Percentiles rank a stretch among this genome's conserved stretches.
phyloP scores from a whole-genome alignment of 2,888 invertebrate genomes.

The Opisthograptis luteolata region DNA sequence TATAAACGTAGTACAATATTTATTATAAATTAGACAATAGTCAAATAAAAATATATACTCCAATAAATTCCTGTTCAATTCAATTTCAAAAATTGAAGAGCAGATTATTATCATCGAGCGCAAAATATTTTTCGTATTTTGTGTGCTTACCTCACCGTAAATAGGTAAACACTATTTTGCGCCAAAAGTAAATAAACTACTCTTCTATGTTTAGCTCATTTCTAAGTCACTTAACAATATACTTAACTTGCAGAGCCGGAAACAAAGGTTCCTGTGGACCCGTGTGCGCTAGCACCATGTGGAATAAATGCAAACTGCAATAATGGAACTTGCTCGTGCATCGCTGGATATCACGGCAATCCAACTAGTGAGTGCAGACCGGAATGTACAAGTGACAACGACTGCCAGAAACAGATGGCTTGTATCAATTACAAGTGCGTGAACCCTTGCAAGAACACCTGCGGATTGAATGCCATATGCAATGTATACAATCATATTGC shows the following conservation, averaged over 20 bases:
- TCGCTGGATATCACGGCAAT: conserved; percentile 86
- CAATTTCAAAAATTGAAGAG: no score
- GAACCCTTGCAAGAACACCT: conserved; percentile 89
- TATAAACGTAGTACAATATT: no score
- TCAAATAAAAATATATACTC: no score
- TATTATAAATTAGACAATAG: no score
- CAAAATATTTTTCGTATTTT: no score
- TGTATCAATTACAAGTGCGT: conserved; percentile 90
- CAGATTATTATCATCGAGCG: no score
- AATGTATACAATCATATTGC: conserved; percentile 91
- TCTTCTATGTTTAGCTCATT: no score
- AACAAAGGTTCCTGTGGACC: conserved; percentile 69
- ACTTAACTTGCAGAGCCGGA: conserved; percentile 55
- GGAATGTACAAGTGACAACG: conserved; percentile 90
- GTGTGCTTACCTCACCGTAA: no score
- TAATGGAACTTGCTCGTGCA: conserved; percentile 86
- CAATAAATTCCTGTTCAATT: no score
- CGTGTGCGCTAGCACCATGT: conserved; percentile 86
- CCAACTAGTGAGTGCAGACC: conserved; percentile 89
- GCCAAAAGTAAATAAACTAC: no score
- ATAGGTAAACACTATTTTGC: no score
- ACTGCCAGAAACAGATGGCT: conserved; percentile 88
- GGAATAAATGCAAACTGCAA: conserved; percentile 86
- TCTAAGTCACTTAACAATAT: conserved; percentile 1
- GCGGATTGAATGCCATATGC: conserved; percentile 89